Evolutionary conservation across 2,888 invertebrate genomes (phyloP).

Genomic region (Strigamia crassipes): DNA sequence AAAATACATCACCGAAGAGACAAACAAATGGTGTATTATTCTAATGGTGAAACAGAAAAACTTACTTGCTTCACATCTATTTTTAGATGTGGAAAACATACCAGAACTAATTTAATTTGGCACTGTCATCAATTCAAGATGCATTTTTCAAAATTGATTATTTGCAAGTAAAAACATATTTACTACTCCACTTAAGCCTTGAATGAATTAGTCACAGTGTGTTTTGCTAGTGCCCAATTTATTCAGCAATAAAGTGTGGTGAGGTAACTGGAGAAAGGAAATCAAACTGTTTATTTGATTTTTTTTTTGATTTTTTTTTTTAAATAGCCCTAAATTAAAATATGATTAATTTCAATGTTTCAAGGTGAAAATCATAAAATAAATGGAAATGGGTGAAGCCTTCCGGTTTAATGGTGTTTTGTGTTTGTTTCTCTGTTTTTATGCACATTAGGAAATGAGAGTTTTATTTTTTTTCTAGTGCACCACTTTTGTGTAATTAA

Average conservation of each 20-base stretch:
- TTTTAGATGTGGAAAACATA: not conserved
- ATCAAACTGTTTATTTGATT: not conserved
- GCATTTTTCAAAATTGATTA: not conserved
- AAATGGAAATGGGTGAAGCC: not conserved
- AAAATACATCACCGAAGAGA: not conserved
- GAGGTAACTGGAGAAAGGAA: not conserved
- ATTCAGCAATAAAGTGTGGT: not conserved
- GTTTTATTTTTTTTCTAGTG: not conserved
- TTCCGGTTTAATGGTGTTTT: not conserved
- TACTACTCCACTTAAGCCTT: too few species aligned
- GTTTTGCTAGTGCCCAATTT: not conserved
- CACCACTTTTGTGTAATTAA: conserved; percentile 22
- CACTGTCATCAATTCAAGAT: not conserved
- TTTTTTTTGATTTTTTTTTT: too few species aligned
- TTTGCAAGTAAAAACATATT: too few species aligned
- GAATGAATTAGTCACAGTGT: not conserved
- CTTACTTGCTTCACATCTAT: not conserved
- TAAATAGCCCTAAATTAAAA: not conserved
- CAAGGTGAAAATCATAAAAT: conserved; percentile 29
- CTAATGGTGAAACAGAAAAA: not conserved
- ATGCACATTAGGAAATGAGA: conserved; percentile 11
- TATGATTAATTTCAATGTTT: not conserved
- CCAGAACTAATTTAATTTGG: not conserved
- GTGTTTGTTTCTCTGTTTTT: not conserved
- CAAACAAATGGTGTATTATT: not conserved